Evolutionary conservation across 2,797 vertebrate species (phyloP), one percentile per base, ranked within the genome.

Genomic region (Amazona ochrocephala): DNA sequence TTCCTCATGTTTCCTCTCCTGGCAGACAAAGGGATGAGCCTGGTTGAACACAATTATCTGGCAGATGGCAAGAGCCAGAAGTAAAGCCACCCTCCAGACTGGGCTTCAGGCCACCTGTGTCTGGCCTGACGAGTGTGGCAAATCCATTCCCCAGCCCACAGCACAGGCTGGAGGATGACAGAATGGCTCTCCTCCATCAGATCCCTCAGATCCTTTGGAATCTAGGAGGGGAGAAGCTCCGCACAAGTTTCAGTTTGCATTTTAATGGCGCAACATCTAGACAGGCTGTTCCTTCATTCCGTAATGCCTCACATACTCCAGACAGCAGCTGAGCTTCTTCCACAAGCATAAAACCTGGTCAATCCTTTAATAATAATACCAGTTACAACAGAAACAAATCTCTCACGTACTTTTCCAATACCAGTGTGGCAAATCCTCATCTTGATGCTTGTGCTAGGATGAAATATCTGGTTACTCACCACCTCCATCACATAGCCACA

Each of bases 391-490:
- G 11, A 81, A 81, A 58, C 7, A 56, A 65, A 60, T 51, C 41
- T 37, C 30, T 65, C 3, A 0, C 0, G 1, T 37, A 73, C 2
- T 84, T 83, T 83, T 54, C n/a, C 61, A 71, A 3, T 34, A 42
- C 26, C 53, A 24, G 0, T 2, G 2, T 5, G 23, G 39, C 64
- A 76, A 90, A 37, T 41, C 41, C 37, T 67, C 44, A 32, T 29
- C 75, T 66, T 0, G 0, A 17, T 58, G 45, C 12, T 39, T 29
- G 32, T 3, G 2, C 18, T 48, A 29, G 32, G 42, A 72, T 60
- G 71, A 80, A 18, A 30, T 39, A 19, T 7, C 54, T 76, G 53
- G 24, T 92, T 73, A 68, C 0, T 0, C 42, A 41, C 15, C 26
- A 24, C n/a, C 37, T 41, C 30, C 44, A 67, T 7, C 4, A 3